Evolutionary conservation across 2,113 vertebrate species (phyloP).

Genomic region (Symphodus melops): DNA sequence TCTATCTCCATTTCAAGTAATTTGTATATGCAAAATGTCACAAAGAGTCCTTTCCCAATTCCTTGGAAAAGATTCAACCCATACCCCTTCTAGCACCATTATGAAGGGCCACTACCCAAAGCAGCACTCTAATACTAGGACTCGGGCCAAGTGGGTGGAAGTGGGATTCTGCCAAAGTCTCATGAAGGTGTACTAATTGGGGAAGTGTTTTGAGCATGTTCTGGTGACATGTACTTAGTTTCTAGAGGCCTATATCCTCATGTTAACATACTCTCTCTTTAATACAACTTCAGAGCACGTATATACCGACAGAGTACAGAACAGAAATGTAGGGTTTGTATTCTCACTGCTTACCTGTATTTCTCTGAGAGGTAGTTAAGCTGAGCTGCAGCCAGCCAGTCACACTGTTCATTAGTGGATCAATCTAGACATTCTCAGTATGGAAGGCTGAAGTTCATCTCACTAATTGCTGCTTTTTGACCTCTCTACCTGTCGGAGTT

Average conservation of each 20-base stretch:
- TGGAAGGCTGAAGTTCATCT: conserved; percentile 50
- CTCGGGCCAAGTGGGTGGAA: no score
- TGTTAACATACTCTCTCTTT: no score
- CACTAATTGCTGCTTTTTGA: conserved; percentile 70
- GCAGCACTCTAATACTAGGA: no score
- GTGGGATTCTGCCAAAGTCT: neutral
- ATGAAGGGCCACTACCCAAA: no score
- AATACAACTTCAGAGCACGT: neutral
- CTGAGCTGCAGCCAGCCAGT: conserved; percentile 31
- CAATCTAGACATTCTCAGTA: conserved; percentile 44
- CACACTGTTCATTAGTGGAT: conserved; percentile 56
- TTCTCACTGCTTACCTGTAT: neutral
- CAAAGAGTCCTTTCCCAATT: no score
- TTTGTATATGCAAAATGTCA: no score
- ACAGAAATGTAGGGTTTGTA: neutral
- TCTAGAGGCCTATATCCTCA: no score
- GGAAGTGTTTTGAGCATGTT: no score
- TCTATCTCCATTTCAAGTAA: no score
- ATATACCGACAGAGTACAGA: neutral
- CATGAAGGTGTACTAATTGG: neutral
- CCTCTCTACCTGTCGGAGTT: conserved; percentile 50
- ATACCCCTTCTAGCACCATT: no score
- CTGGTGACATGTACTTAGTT: no score
- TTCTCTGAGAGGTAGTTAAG: conserved; percentile 1
- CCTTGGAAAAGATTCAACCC: no score